Conservation (phyloP, 2,113 vertebrate genomes). For the Siniperca knerii region DNA sequence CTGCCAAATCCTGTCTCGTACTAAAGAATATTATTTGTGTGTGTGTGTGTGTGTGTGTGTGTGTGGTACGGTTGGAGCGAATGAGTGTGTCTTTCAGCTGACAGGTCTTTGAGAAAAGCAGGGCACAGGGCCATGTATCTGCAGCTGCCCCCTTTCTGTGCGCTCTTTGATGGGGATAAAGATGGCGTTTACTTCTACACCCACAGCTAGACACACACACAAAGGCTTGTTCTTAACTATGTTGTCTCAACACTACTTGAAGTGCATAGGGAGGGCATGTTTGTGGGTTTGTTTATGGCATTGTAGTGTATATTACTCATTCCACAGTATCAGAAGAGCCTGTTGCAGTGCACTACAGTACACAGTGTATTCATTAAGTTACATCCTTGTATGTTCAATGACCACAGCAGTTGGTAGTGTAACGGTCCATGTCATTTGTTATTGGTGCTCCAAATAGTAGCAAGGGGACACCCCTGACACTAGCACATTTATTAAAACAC, state of each 20-base stretch:
- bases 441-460: constrained; percentile 41
- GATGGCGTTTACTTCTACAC: constrained; percentile 62
- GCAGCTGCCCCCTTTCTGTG: constrained; percentile 85
- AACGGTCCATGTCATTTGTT: constrained; percentile 47
- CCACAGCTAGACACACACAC: constrained; percentile 41
- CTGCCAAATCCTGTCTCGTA: not conserved
- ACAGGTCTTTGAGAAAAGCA: constrained; percentile 72
- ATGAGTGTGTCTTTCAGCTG: constrained; percentile 75
- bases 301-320: not conserved
- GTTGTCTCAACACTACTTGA: constrained; percentile 52
- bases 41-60: constrained; percentile 32
- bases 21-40: constrained; percentile 22
- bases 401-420: constrained; percentile 30
- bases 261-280: not conserved
- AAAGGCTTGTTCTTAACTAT: constrained; percentile 53
- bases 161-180: constrained; percentile 80
- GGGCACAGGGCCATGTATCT: constrained; percentile 79
- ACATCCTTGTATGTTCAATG: not conserved
- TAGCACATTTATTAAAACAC: constrained; percentile 37
- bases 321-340: constrained; percentile 1
- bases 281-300: constrained; percentile 41
- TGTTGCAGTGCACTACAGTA: not conserved
- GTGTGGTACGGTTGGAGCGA: constrained; percentile 31
- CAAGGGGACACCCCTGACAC: constrained; percentile 10
- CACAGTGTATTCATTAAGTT: not conserved